phyloP scores from a whole-genome alignment of 2,888 invertebrate genomes.

The Cheilosia pagana region DNA sequence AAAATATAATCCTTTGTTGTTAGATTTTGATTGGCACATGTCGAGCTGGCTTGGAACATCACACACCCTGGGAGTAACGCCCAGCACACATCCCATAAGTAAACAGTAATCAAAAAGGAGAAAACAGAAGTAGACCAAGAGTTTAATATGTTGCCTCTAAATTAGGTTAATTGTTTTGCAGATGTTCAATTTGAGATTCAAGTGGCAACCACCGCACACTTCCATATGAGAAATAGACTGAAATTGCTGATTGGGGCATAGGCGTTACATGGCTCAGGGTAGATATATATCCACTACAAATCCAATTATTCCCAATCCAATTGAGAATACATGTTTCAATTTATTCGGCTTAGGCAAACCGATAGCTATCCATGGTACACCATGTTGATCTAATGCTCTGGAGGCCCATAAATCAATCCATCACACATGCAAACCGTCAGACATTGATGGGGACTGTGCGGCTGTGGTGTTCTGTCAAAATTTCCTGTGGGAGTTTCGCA shows the following conservation, averaged over 20 bases:
- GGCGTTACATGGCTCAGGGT: not conserved
- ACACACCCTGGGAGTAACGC: conserved; percentile 17
- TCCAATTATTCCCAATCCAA: conserved; percentile 61
- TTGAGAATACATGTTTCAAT: conserved; percentile 60
- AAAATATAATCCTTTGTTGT: conserved; percentile 33
- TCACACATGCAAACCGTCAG: conserved; percentile 30
- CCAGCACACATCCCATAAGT: not conserved
- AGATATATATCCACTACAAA: conserved; percentile 36
- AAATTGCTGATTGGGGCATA: conserved; percentile 1
- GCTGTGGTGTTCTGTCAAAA: conserved; percentile 20
- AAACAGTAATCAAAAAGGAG: conserved; percentile 12
- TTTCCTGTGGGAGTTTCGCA: conserved; percentile 31
- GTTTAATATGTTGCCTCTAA: conserved; percentile 28
- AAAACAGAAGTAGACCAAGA: conserved; percentile 9
- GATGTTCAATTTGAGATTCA: conserved; percentile 51
- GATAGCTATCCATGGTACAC: conserved; percentile 15
- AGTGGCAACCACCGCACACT: conserved; percentile 3
- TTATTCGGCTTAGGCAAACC: conserved; percentile 48
- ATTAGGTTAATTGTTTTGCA: conserved; percentile 68
- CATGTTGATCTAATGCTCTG: conserved; percentile 50
- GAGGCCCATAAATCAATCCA: conserved; percentile 59
- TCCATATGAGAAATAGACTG: not conserved
- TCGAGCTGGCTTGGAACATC: conserved; percentile 5
- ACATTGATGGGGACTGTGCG: not conserved
- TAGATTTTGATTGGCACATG: conserved; percentile 56